A percentile compares a stretch with the other conserved stretches of the same genome.
Evolutionary conservation across 1,140 invertebrate species (phyloP).

Genomic region (Penaeus indicus): DNA sequence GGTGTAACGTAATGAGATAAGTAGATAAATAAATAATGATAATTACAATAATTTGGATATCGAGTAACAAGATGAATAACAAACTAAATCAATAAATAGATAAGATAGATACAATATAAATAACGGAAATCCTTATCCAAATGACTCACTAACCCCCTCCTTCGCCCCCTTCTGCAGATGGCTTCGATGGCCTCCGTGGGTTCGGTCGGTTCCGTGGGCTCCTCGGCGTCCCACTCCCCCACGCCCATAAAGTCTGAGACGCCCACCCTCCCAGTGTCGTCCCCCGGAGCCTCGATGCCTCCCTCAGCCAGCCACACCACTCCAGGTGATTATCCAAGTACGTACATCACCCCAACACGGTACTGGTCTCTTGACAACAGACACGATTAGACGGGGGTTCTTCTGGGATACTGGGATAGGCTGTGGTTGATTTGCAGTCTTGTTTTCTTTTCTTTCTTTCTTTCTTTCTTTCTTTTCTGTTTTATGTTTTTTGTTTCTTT

Average conservation of each 20-base stretch:
- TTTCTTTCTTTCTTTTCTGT: too few species aligned
- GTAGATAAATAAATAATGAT: too few species aligned
- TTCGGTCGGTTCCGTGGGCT: slow-evolving; percentile 67
- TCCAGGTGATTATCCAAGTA: slow-evolving; percentile 70
- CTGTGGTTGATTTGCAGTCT: too few species aligned
- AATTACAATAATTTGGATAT: too few species aligned
- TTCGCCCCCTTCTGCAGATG: slow-evolving; percentile 76
- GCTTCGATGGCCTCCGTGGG: slow-evolving; percentile 72
- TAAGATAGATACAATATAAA: too few species aligned
- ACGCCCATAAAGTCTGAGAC: slow-evolving; percentile 82
- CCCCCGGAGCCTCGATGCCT: slow-evolving; percentile 74
- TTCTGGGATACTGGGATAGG: neutral
- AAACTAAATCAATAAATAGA: too few species aligned
- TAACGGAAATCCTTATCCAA: too few species aligned
- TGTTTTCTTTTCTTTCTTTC: too few species aligned
- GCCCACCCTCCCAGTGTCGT: slow-evolving; percentile 78
- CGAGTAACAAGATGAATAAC: too few species aligned
- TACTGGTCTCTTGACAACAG: neutral
- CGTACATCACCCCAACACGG: neutral
- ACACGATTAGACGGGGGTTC: neutral
- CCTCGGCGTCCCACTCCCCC: slow-evolving; percentile 83
- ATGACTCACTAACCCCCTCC: slow-evolving; percentile 74
- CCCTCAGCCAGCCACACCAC: slow-evolving; percentile 68
- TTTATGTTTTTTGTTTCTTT: too few species aligned
- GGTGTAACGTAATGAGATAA: too few species aligned